These are phyloP conservation scores for Vespertilio murinus DNA, from an alignment of 2,797 vertebrate genomes.

Conservation along the genomic window DNA sequence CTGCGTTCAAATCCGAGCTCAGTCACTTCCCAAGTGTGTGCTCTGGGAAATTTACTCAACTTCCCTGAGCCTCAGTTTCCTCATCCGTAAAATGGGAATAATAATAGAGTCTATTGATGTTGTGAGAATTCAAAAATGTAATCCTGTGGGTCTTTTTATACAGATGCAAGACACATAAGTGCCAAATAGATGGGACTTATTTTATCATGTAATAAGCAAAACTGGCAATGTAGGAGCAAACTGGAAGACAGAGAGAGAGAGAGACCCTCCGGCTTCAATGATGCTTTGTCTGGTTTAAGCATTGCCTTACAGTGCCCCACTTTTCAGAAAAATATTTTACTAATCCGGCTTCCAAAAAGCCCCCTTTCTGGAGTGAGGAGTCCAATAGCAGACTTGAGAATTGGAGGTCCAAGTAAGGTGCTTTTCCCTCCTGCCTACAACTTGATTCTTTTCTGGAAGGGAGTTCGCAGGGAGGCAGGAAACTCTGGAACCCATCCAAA, in stretches of 20 bases:
- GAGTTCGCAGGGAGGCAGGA: constrained; percentile 56
- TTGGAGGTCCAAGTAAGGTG: background rate
- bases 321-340: constrained; percentile 40
- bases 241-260: background rate
- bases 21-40: background rate
- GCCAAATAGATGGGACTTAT: background rate
- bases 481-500: constrained; percentile 37
- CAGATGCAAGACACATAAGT: accelerated
- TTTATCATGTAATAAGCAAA: background rate
- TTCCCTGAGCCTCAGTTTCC: background rate
- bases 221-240: background rate
- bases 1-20: background rate
- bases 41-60: background rate
- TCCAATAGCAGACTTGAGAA: constrained; percentile 22
- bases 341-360: constrained; percentile 16
- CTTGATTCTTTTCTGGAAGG: constrained; percentile 50
- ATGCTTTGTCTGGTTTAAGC: constrained; percentile 34
- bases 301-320: background rate
- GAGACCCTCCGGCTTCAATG: background rate
- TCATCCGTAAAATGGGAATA: background rate
- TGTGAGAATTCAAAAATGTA: background rate
- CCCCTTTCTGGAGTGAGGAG: constrained; percentile 25
- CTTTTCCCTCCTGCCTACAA: background rate
- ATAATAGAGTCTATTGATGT: background rate
- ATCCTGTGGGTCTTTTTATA: background rate